Conservation (phyloP, 1,140 invertebrate species). For the Drosophila cardini region DNA sequence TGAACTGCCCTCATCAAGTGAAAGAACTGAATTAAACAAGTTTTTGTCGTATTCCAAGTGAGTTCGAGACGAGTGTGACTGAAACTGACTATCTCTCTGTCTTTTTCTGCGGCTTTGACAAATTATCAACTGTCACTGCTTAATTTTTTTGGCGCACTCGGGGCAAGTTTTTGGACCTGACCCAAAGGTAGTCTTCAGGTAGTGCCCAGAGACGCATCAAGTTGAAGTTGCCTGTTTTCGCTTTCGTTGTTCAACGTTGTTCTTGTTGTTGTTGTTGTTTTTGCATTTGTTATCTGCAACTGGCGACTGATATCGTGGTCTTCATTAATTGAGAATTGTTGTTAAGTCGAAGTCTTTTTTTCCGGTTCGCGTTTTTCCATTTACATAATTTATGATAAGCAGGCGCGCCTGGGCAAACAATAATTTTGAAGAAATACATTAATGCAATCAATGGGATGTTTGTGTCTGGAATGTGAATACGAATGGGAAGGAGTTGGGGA, state of each 20-base stretch:
- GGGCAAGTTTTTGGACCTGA: slow-evolving; percentile 45
- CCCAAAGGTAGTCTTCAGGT: slow-evolving; percentile 32
- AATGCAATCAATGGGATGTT: slow-evolving; percentile 80
- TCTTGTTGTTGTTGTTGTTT: slow-evolving; percentile 33
- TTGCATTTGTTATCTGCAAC: slow-evolving; percentile 60
- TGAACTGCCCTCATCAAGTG: background rate
- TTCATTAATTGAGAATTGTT: slow-evolving; percentile 84
- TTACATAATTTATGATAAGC: slow-evolving; percentile 84
- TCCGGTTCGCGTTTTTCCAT: slow-evolving; percentile 83
- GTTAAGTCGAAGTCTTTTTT: slow-evolving; percentile 76
- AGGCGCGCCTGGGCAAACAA: slow-evolving; percentile 83
- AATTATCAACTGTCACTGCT: slow-evolving; percentile 83
- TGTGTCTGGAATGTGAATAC: slow-evolving; percentile 64
- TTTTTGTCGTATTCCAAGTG: slow-evolving; percentile 22
- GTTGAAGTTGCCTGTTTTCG: slow-evolving; percentile 30
- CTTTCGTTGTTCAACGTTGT: too few species aligned
- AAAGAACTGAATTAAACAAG: slow-evolving; percentile 54
- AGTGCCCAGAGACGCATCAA: background rate
- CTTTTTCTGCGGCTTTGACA: slow-evolving; percentile 68
- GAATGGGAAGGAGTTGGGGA: background rate
- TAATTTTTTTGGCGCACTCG: slow-evolving; percentile 80
- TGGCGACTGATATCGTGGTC: slow-evolving; percentile 77
- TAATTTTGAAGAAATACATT: slow-evolving; percentile 84
- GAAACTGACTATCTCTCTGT: background rate
- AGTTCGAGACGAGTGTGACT: background rate